Base-by-base conservation (phyloP, 2,113 vertebrate species). In the Lophotis ruficrista region DNA sequence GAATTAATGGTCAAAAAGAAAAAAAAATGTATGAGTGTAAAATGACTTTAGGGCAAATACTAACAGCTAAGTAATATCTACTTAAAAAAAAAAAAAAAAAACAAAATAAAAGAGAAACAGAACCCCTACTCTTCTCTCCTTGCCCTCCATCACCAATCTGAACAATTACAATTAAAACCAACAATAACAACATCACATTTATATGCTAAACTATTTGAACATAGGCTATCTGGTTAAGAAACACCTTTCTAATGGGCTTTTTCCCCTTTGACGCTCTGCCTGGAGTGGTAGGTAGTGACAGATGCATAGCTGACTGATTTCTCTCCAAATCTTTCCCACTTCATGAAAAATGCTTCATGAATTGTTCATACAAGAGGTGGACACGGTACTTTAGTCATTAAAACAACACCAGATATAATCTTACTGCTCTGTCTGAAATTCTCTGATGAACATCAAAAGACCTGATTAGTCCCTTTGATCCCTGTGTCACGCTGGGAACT, bases 331-430 rank as follows among this genome's bases (percentile, higher is more conserved):
- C 14, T 23, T 54, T 76, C 58, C 48, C 11, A 48, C 2, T 61
- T 33, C 7, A 57, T 16, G 3, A 77, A 81, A 84, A 90, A 66
- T 41, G 3, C 8, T 78, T 53, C 19, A 54, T 0, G 0, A n/a
- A 31, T n/a, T 82, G 4, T 5, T 70, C 19, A n/a, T 9, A 30
- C 12, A 75, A 51, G 18, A 73, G 17, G 18, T 19, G 4, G 25
- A 30, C 9, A 50, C 6, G 27, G 12, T 30, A 37, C 66, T 82
- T 73, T n/a, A 79, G 24, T 66, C 9, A 11, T 62, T 77, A 57
- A n/a, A 38, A 60, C 12, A 91, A 10, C 60, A 73, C 6, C 12
- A 58, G 10, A 45, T 25, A 28, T 20, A 83, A 48, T 30, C 25
- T 62, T 33, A 21, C 25, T 87, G 12, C 31, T 86, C 21, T 62